These are phyloP conservation scores for Tachyglossus aculeatus DNA, from an alignment of 2,797 vertebrate genomes.

Conservation along the genomic window DNA sequence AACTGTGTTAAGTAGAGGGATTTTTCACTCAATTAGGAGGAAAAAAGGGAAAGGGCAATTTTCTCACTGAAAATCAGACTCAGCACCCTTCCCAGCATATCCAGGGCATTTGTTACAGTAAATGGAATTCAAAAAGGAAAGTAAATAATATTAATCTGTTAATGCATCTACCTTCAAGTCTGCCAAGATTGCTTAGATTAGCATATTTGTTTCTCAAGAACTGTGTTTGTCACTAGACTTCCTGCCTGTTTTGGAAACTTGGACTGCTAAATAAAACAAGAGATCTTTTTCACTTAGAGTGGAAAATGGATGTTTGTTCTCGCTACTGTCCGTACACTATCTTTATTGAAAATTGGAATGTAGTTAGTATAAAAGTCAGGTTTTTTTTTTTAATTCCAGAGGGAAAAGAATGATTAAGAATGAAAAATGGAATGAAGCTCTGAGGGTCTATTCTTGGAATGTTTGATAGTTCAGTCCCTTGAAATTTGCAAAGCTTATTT, in stretches of 20 bases:
- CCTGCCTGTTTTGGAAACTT: conserved; percentile 24
- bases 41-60: too few relatives aligned
- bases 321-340: too few relatives aligned
- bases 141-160: conserved; percentile 23
- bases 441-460: conserved; percentile 27
- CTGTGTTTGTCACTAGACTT: conserved; percentile 29
- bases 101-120: too few relatives aligned
- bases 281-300: conserved; percentile 38
- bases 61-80: too few relatives aligned
- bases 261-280: conserved; percentile 25
- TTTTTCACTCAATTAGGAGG: too few relatives aligned
- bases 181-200: conserved; percentile 39
- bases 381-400: too few relatives aligned
- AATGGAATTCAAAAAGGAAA: conserved; percentile 14
- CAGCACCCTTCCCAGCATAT: too few relatives aligned
- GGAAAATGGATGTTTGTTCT: too few relatives aligned
- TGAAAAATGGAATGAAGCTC: neutral
- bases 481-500: conserved; percentile 23
- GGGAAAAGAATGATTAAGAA: too few relatives aligned
- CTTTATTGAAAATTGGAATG: too few relatives aligned
- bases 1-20: too few relatives aligned
- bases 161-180: conserved; percentile 22
- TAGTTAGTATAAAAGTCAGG: too few relatives aligned
- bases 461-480: conserved; percentile 24
- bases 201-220: conserved; percentile 14